Percentiles rank a stretch among this genome's conserved stretches.
phyloP scores from a whole-genome alignment of 2,888 invertebrate species.

The Amblyteles armatorius region DNA sequence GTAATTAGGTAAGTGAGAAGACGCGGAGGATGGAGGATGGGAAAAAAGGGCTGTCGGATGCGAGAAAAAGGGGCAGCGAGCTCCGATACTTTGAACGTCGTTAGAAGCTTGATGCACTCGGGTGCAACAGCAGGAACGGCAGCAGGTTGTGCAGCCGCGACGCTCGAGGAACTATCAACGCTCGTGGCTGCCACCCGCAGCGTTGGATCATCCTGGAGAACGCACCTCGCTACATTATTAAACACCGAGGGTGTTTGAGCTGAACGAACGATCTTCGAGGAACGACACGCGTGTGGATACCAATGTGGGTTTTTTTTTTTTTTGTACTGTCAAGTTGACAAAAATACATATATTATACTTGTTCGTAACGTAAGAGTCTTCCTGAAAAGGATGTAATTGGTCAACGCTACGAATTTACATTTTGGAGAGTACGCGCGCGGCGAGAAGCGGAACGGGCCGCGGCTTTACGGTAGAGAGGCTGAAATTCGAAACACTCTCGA shows the following conservation, averaged over 20 bases:
- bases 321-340: neutral
- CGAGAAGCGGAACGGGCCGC: neutral
- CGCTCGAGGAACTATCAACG: slow-evolving; percentile 62
- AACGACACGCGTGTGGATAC: slow-evolving; percentile 11
- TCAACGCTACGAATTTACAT: neutral
- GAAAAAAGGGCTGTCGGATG: slow-evolving; percentile 2
- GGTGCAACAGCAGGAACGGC: slow-evolving; percentile 18
- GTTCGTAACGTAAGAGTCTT: neutral
- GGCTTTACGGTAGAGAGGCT: neutral
- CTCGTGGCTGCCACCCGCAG: slow-evolving; percentile 61
- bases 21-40: slow-evolving; percentile 34
- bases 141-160: slow-evolving; percentile 40
- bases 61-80: slow-evolving; percentile 5
- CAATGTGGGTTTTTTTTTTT: slow-evolving; percentile 14
- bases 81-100: slow-evolving; percentile 53
- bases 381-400: neutral
- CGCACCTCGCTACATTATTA: slow-evolving; percentile 55
- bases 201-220: slow-evolving; percentile 16
- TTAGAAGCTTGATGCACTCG: slow-evolving; percentile 56
- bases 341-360: neutral
- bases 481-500: slow-evolving; percentile 48
- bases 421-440: neutral
- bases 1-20: slow-evolving; percentile 60
- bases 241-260: slow-evolving; percentile 58
- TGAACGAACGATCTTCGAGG: slow-evolving; percentile 60